Evolutionary conservation across 2,797 vertebrate genomes (phyloP).

Genomic region (Streptopelia turtur): DNA sequence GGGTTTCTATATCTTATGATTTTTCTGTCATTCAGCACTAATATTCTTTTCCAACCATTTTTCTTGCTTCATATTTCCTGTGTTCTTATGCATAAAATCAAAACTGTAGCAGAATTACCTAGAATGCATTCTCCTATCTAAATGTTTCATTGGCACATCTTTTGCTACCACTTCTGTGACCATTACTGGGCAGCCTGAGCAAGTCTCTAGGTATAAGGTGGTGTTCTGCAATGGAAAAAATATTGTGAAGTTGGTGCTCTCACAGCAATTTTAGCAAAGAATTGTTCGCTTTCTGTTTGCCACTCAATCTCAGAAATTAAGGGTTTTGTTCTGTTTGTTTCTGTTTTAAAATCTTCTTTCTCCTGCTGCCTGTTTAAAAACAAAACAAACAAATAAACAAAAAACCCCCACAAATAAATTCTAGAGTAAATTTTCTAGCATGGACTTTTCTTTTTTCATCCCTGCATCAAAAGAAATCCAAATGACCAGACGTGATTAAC

Average conservation of each 20-base stretch:
- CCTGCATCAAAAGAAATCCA: not conserved
- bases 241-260: not conserved
- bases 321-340: not conserved
- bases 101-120: not conserved
- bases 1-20: accelerated
- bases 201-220: not conserved
- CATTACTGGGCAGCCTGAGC: not conserved
- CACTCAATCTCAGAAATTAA: not conserved
- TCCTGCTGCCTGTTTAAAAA: not conserved
- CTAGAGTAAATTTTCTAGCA: not conserved
- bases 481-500: not conserved
- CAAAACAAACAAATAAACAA: not conserved
- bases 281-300: not conserved
- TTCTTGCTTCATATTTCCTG: not conserved
- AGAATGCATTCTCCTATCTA: not conserved
- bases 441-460: not conserved
- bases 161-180: not conserved
- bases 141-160: not conserved
- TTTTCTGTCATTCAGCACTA: not conserved
- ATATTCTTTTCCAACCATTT: not conserved
- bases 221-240: not conserved
- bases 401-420: not conserved
- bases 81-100: not conserved
- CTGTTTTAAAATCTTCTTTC: not conserved
- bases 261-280: not conserved